phyloP scores from a whole-genome alignment of 2,888 invertebrate species.

The Campopleginae sp. region DNA sequence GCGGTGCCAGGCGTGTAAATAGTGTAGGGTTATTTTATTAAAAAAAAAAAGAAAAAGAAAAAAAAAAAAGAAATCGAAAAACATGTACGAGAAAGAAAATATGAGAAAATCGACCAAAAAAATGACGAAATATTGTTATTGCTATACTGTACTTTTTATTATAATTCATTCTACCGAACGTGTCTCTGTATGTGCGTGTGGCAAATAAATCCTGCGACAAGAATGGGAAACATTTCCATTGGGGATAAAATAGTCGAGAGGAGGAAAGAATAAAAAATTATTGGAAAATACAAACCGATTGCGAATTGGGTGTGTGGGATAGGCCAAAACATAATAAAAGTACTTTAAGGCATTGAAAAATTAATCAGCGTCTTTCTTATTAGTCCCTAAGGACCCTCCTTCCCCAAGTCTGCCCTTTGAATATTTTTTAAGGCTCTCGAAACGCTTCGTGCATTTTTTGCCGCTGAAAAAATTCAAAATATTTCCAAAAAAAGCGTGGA shows the following conservation, averaged over 20 bases:
- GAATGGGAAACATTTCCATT: constrained; percentile 43
- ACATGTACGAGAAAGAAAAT: constrained; percentile 21
- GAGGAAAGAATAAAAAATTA: not conserved
- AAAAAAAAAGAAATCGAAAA: not conserved
- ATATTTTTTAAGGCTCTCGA: no score
- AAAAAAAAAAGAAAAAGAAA: constrained; percentile 50
- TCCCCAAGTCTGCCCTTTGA: no score
- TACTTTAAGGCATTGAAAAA: constrained; percentile 70
- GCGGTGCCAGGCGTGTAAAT: constrained; percentile 73
- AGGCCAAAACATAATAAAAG: constrained; percentile 76
- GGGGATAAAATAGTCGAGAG: constrained; percentile 50
- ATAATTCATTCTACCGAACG: constrained; percentile 59
- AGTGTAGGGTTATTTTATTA: constrained; percentile 77
- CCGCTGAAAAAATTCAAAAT: no score
- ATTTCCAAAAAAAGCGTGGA: no score
- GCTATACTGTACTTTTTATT: constrained; percentile 74
- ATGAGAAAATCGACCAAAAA: constrained; percentile 26
- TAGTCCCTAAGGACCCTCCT: not conserved
- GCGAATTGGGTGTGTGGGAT: constrained; percentile 67
- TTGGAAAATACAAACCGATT: constrained; percentile 34
- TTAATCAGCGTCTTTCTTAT: constrained; percentile 26
- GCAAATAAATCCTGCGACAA: not conserved
- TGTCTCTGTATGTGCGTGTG: constrained; percentile 22
- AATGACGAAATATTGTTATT: constrained; percentile 72
- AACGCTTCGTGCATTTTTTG: no score